Evolutionary conservation across 2,113 vertebrate species (phyloP).

Genomic region (Lepus americanus): DNA sequence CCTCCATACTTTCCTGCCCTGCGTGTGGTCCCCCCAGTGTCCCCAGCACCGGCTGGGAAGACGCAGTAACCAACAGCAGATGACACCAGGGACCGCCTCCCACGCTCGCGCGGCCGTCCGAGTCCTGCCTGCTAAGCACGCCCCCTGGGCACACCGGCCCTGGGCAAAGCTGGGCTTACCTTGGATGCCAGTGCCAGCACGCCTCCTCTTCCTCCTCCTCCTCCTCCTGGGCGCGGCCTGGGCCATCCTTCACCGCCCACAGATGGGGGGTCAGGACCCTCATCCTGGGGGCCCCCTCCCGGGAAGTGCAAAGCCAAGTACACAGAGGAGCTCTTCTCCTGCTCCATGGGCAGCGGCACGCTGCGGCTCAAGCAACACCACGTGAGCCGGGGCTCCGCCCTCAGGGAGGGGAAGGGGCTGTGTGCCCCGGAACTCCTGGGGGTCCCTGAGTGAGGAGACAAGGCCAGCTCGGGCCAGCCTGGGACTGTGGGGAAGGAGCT

Average conservation of each 20-base stretch:
- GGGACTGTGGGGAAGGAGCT: constrained; percentile 66
- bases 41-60: neutral
- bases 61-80: accelerated
- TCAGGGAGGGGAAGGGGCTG: constrained; percentile 85
- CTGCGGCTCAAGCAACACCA: constrained; percentile 89
- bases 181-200: constrained; percentile 61
- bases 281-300: neutral
- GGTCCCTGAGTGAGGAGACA: constrained; percentile 26
- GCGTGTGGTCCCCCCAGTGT: accelerated
- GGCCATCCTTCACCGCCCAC: constrained; percentile 54
- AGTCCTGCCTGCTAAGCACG: neutral
- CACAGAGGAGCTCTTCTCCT: constrained; percentile 75
- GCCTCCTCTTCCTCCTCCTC: constrained; percentile 71
- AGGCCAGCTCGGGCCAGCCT: neutral
- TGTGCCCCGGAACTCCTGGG: neutral
- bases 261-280: neutral
- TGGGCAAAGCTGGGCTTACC: constrained; percentile 80
- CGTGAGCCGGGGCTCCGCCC: constrained; percentile 85
- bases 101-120: neutral
- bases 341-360: constrained; percentile 85
- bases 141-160: neutral
- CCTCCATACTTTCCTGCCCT: neutral
- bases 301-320: constrained; percentile 61
- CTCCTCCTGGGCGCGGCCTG: constrained; percentile 51
- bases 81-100: accelerated